Conservation (phyloP, 2,888 invertebrate genomes). For the Agonopterix alstromeriana region DNA sequence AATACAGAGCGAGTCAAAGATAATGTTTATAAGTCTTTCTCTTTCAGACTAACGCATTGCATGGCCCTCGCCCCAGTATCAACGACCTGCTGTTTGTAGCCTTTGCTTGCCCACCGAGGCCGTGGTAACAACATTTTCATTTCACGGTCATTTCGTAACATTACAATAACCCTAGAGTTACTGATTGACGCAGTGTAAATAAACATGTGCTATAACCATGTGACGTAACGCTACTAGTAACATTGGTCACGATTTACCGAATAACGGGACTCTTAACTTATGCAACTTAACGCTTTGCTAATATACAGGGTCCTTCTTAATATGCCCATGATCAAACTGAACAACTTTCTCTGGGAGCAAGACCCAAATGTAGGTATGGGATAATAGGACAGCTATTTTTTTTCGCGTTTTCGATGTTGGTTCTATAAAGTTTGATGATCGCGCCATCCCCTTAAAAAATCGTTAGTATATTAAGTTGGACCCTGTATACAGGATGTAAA, state of each 20-base stretch:
- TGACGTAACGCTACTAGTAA: slow-evolving; percentile 8
- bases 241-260: slow-evolving; percentile 23
- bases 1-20: slow-evolving; percentile 32
- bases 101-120: slow-evolving; percentile 38
- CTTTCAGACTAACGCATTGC: slow-evolving; percentile 43
- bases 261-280: slow-evolving; percentile 7
- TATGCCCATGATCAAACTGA: no score
- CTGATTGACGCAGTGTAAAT: slow-evolving; percentile 39
- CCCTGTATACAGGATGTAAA: no score
- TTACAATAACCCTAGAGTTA: slow-evolving; percentile 49
- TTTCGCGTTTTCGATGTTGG: no score
- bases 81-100: slow-evolving; percentile 60
- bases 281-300: no score
- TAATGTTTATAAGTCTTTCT: slow-evolving; percentile 60
- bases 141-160: slow-evolving; percentile 69
- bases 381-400: no score
- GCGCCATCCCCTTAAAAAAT: no score
- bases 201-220: slow-evolving; percentile 17
- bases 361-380: no score
- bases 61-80: slow-evolving; percentile 47
- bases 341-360: no score
- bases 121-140: slow-evolving; percentile 60
- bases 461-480: no score
- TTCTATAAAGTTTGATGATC: no score
- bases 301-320: no score